Conservation (phyloP, 23 tunicate species). For the Trididemnum nubilum region DNA sequence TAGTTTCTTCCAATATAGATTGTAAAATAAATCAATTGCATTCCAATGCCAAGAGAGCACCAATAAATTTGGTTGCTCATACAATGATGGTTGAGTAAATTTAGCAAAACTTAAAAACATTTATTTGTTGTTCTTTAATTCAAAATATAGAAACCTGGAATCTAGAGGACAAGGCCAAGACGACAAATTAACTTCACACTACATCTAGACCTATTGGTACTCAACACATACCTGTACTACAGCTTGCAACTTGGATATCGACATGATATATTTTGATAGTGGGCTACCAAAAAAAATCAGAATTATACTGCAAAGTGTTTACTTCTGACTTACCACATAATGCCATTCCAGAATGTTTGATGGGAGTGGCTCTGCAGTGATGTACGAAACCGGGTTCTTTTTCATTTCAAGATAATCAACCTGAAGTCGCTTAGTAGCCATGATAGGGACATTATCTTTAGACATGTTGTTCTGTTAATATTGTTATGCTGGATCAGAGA, state of each 20-base stretch:
- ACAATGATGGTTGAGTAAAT: background rate
- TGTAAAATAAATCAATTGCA: too few species aligned
- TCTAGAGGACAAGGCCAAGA: background rate
- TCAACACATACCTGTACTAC: too few species aligned
- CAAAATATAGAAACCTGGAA: background rate
- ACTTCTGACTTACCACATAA: constrained; percentile 44
- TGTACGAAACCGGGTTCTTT: constrained; percentile 55
- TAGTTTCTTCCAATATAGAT: too few species aligned
- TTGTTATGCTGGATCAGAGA: too few species aligned
- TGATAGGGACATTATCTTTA: background rate
- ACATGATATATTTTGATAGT: too few species aligned
- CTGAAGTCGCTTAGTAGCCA: constrained; percentile 34
- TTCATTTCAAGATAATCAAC: constrained; percentile 32
- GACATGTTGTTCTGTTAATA: background rate
- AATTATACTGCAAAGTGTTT: too few species aligned
- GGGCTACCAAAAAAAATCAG: too few species aligned
- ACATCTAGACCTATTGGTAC: too few species aligned
- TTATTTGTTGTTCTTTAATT: background rate
- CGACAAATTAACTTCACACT: too few species aligned
- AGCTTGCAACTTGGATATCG: too few species aligned
- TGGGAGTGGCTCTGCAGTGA: constrained; percentile 47
- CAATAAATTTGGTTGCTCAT: too few species aligned
- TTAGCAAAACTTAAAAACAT: background rate
- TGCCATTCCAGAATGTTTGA: constrained; percentile 72
- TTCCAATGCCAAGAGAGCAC: too few species aligned